Conservation (phyloP, 2,113 vertebrate species). For the Mormoops blainvillei region DNA sequence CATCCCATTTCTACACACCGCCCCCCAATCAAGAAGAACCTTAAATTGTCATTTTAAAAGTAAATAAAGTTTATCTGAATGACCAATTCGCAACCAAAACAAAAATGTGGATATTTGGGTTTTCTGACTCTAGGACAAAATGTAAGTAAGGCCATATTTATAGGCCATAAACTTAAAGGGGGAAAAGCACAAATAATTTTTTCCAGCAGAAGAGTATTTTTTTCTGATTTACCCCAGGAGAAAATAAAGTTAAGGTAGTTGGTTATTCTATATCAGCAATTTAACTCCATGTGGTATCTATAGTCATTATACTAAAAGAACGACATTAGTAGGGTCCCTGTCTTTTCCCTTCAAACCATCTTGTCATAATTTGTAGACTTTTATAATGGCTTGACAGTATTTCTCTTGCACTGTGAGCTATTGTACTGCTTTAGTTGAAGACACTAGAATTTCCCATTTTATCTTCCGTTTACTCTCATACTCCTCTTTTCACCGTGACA, state of each 20-base stretch:
- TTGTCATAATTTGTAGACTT: constrained; percentile 19
- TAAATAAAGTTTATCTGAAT: background rate
- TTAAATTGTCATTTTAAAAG: background rate
- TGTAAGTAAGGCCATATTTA: background rate
- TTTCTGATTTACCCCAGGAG: background rate
- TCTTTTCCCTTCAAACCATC: background rate
- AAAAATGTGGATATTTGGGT: background rate
- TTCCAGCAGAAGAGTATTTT: background rate
- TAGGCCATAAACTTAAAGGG: background rate
- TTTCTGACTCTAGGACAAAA: background rate
- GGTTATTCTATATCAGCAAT: background rate
- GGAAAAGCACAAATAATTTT: background rate
- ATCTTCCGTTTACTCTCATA: background rate
- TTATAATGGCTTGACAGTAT: background rate
- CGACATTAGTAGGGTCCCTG: background rate
- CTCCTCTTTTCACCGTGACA: background rate
- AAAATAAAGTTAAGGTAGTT: constrained; percentile 11
- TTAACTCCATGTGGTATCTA: background rate
- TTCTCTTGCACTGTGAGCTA: background rate
- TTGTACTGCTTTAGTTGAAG: background rate
- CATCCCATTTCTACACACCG: background rate
- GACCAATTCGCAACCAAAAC: background rate
- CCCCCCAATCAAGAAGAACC: background rate
- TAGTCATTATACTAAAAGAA: background rate
- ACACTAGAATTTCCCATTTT: constrained; percentile 1